These are phyloP conservation scores for Mythimna albipuncta DNA, from an alignment of 2,888 invertebrate genomes.

Conservation along the genomic window DNA sequence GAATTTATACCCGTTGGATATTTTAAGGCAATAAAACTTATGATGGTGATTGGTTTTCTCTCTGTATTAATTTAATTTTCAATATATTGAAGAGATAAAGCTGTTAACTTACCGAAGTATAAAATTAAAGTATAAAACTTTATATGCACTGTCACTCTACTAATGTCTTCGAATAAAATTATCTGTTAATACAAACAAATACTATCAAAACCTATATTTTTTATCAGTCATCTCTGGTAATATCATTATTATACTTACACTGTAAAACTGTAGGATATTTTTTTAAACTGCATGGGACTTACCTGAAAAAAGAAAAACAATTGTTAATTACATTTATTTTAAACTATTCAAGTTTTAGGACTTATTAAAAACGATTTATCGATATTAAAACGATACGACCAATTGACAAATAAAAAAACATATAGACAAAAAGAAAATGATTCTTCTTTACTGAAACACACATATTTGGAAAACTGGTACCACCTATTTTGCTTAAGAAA, in stretches of 20 bases:
- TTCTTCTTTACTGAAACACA: too few species aligned
- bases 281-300: constrained; percentile 15
- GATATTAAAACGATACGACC: neutral
- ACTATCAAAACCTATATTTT: neutral
- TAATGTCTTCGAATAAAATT: constrained; percentile 29
- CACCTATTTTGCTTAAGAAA: too few species aligned
- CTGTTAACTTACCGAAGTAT: neutral
- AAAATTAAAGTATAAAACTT: constrained; percentile 11
- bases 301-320: constrained; percentile 42
- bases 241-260: neutral
- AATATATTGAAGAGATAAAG: constrained; percentile 23
- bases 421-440: too few species aligned
- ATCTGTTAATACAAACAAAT: neutral
- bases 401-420: too few species aligned
- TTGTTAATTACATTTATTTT: neutral
- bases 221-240: neutral
- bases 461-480: too few species aligned
- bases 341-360: neutral
- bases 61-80: constrained; percentile 8
- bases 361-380: neutral
- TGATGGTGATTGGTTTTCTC: constrained; percentile 19
- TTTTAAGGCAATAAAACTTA: constrained; percentile 38
- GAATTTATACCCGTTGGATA: constrained; percentile 33
- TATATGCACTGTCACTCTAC: neutral
- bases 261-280: neutral